phyloP scores from a whole-genome alignment of 64 coral and sea anemone genomes.

The Cladopsammia gracilis region DNA sequence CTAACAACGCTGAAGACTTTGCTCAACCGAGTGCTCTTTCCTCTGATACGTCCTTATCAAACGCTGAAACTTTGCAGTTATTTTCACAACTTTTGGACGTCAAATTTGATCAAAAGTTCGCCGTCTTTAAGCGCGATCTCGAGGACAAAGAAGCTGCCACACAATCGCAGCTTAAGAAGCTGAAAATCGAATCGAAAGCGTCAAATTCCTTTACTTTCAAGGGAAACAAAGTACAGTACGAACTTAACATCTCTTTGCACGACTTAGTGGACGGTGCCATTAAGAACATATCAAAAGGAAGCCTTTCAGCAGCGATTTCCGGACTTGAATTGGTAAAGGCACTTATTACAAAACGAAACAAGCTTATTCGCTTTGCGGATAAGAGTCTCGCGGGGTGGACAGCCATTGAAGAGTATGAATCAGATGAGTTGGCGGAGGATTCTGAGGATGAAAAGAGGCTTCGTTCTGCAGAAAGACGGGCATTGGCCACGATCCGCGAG shows the following conservation, averaged over 20 bases:
- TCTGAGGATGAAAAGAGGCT: too few relatives aligned
- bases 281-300: constrained; percentile 24
- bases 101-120: neutral
- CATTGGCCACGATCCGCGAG: too few relatives aligned
- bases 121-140: too few relatives aligned
- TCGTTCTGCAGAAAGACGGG: too few relatives aligned
- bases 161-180: constrained; percentile 35
- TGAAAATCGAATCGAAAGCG: constrained; percentile 68
- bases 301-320: neutral
- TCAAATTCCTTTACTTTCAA: constrained; percentile 63
- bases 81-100: constrained; percentile 26
- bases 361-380: constrained; percentile 50
- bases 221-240: constrained; percentile 71
- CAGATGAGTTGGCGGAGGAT: too few relatives aligned
- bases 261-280: constrained; percentile 18
- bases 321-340: neutral
- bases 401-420: constrained; percentile 48
- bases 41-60: constrained; percentile 17
- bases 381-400: constrained; percentile 57
- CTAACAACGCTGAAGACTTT: too few relatives aligned
- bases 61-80: constrained; percentile 34
- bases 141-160: too few relatives aligned
- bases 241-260: constrained; percentile 46
- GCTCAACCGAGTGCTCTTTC: neutral
- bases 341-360: constrained; percentile 43